Percentiles rank a stretch among this genome's conserved stretches.
These are phyloP conservation scores for Sebastes matsubarae DNA, from an alignment of 2,797 vertebrate species.

Conservation along the genomic window DNA sequence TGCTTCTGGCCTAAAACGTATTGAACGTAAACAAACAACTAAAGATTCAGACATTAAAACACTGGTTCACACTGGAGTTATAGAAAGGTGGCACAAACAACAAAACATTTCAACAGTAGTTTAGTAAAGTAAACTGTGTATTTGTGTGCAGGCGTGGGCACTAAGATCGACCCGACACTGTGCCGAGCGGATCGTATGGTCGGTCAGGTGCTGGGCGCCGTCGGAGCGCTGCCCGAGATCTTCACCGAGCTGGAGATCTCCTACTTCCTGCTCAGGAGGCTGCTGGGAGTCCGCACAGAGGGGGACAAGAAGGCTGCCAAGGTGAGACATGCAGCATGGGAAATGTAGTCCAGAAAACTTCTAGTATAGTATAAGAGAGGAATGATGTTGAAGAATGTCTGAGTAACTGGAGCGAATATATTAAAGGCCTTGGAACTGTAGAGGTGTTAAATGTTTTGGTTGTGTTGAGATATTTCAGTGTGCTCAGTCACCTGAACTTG, in stretches of 20 bases:
- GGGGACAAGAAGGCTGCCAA: constrained; percentile 99
- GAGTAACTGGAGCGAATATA: too few species aligned
- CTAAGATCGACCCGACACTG: constrained; percentile 97
- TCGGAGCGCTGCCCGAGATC: constrained; percentile 96
- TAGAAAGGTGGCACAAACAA: too few species aligned
- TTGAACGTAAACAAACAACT: too few species aligned
- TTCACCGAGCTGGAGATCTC: constrained; percentile 99
- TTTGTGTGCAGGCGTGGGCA: constrained; percentile 90
- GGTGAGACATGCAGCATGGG: constrained; percentile 73
- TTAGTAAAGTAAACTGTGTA: background rate
- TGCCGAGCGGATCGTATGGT: constrained; percentile 98
- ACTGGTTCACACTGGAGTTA: too few species aligned
- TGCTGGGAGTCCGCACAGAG: constrained; percentile 96
- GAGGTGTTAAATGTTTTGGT: too few species aligned
- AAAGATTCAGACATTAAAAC: too few species aligned
- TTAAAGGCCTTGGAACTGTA: too few species aligned
- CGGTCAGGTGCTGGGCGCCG: constrained; percentile 97
- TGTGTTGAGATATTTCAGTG: too few species aligned
- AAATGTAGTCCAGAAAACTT: background rate
- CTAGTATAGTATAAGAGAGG: background rate
- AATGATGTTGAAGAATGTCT: too few species aligned
- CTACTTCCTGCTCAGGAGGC: constrained; percentile 93
- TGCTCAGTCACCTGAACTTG: too few species aligned
- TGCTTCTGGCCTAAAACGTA: too few species aligned
- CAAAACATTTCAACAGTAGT: too few species aligned